Conservation (phyloP, 1,140 invertebrate genomes). For the Dysdera silvatica region DNA sequence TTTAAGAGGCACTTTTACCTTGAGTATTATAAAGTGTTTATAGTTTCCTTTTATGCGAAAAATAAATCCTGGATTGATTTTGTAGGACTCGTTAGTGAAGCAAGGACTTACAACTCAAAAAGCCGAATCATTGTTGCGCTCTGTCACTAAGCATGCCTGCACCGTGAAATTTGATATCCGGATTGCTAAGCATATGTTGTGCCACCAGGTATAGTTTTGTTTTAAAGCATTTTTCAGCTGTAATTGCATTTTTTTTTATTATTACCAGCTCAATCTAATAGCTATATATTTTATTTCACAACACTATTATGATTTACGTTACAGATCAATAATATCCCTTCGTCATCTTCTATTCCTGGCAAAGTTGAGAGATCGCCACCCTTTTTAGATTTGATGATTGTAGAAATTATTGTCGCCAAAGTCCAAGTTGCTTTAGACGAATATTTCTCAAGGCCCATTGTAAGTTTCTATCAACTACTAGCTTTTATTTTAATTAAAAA, state of each 20-base stretch:
- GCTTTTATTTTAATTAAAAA: too few species aligned
- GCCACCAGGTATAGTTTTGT: too few species aligned
- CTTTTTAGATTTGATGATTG: slow-evolving; percentile 56
- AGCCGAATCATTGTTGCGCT: slow-evolving; percentile 51
- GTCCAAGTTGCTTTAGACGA: slow-evolving; percentile 58
- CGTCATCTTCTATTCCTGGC: slow-evolving; percentile 5
- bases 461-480: too few species aligned
- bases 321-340: background rate
- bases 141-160: slow-evolving; percentile 56
- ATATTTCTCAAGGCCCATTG: slow-evolving; percentile 40
- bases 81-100: slow-evolving; percentile 74
- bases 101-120: slow-evolving; percentile 78
- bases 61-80: slow-evolving; percentile 17
- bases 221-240: too few species aligned
- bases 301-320: too few species aligned
- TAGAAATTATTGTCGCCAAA: slow-evolving; percentile 61
- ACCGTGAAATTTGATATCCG: slow-evolving; percentile 60
- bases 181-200: slow-evolving; percentile 56
- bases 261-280: too few species aligned
- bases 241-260: too few species aligned
- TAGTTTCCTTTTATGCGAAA: too few species aligned
- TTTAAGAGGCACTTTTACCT: too few species aligned
- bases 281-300: too few species aligned
- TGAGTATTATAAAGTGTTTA: too few species aligned
- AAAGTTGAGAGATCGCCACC: slow-evolving; percentile 14